These are phyloP conservation scores for Anthoscopus minutus DNA, from an alignment of 2,113 vertebrate species.

Conservation along the genomic window DNA sequence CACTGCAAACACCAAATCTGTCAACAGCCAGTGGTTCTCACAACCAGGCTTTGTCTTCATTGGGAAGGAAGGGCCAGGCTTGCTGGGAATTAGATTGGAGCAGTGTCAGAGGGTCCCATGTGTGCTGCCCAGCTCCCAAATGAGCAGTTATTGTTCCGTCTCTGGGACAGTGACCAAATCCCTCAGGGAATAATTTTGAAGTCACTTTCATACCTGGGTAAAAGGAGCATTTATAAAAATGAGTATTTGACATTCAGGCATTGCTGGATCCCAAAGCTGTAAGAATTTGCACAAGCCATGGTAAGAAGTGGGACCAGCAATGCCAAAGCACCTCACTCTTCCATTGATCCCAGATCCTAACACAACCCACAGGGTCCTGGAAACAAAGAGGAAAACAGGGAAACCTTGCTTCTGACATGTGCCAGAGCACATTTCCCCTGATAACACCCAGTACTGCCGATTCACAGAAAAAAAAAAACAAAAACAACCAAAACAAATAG, in stretches of 20 bases:
- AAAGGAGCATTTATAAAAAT: background rate
- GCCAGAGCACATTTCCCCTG: background rate
- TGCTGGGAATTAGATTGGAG: background rate
- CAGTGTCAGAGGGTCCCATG: fast-evolving
- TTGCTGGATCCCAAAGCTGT: background rate
- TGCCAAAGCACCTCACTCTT: background rate
- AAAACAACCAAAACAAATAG: background rate
- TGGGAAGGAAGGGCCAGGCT: background rate
- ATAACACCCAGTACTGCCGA: background rate
- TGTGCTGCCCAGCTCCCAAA: background rate
- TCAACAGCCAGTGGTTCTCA: background rate
- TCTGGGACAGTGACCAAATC: background rate
- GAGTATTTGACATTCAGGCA: background rate
- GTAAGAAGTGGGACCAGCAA: background rate
- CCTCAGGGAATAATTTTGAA: background rate
- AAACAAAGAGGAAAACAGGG: background rate
- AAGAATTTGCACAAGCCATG: background rate
- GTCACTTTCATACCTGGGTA: background rate
- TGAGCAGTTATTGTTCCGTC: background rate
- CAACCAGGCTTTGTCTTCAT: background rate
- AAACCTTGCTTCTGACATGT: background rate
- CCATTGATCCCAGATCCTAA: background rate
- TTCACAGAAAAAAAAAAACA: background rate
- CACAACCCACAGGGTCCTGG: background rate
- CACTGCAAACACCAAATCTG: background rate